A percentile compares a stretch with the other conserved stretches of the same genome.
Conservation (phyloP, 2,113 vertebrate species). For the Calypte anna region DNA sequence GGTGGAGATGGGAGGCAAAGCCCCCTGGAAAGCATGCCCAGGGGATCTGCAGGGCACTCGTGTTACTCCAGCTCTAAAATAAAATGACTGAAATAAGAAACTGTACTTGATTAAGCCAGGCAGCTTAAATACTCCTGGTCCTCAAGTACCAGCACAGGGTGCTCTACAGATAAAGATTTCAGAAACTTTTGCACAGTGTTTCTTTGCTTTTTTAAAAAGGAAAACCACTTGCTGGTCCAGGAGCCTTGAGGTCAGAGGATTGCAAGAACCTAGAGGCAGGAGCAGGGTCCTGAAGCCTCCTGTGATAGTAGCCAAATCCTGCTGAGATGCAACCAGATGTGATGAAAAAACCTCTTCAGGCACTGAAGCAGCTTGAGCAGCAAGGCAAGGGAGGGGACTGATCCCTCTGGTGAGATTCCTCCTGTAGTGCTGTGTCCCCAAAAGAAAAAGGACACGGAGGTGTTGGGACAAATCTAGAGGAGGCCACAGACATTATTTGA, state of each 20-base stretch:
- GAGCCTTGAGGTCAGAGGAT: accelerated
- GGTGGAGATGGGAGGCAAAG: background rate
- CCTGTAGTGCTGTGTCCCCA: too few species aligned
- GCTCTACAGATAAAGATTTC: background rate
- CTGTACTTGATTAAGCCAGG: background rate
- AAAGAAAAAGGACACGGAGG: too few species aligned
- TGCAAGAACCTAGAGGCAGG: background rate
- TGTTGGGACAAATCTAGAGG: too few species aligned
- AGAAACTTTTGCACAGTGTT: background rate
- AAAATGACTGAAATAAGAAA: background rate
- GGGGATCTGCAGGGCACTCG: background rate
- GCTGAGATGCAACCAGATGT: background rate
- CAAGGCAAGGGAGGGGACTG: too few species aligned
- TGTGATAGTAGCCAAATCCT: too few species aligned
- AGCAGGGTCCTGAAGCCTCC: background rate
- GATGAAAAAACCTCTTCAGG: background rate
- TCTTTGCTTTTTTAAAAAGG: background rate
- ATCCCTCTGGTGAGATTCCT: too few species aligned
- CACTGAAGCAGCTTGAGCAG: too few species aligned
- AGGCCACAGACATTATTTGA: too few species aligned
- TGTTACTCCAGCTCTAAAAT: background rate
- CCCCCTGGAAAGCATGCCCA: background rate
- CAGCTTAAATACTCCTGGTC: background rate
- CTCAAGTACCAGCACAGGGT: background rate
- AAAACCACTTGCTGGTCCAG: accelerated